These are phyloP conservation scores for Zosterops borbonicus DNA, from an alignment of 2,113 vertebrate species.

Conservation along the genomic window DNA sequence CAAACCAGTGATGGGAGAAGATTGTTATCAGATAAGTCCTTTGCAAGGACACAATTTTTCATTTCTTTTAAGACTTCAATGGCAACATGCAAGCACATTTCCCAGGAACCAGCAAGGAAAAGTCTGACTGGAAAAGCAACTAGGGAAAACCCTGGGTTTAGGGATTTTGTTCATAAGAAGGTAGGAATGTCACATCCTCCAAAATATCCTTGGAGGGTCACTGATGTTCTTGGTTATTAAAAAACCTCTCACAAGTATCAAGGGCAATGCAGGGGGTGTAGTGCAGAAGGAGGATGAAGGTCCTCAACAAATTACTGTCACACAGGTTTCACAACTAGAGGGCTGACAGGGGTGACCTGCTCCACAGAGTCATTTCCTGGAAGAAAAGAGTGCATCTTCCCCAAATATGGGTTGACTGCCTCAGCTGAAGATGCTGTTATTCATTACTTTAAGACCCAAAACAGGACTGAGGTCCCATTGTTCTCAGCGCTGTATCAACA, in stretches of 20 bases:
- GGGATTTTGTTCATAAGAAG: not conserved
- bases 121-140: not conserved
- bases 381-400: not conserved
- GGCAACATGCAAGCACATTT: not conserved
- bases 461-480: constrained; percentile 5
- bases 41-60: not conserved
- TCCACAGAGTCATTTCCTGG: not conserved
- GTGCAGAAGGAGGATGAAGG: not conserved
- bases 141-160: not conserved
- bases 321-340: not conserved
- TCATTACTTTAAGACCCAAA: constrained; percentile 30
- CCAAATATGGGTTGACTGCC: constrained; percentile 1
- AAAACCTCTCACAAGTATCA: not conserved
- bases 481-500: not conserved
- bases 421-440: constrained; percentile 33
- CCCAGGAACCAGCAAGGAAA: not conserved
- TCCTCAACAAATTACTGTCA: not conserved
- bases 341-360: not conserved
- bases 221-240: not conserved
- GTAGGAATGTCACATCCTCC: not conserved
- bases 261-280: not conserved
- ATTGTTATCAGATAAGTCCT: constrained; percentile 14
- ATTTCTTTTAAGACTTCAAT: not conserved
- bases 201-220: not conserved
- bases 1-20: constrained; percentile 11